Percentiles rank a stretch among this genome's conserved stretches.
Conservation (phyloP, 2,888 invertebrate genomes). For the Neuroscelio doddi region DNA sequence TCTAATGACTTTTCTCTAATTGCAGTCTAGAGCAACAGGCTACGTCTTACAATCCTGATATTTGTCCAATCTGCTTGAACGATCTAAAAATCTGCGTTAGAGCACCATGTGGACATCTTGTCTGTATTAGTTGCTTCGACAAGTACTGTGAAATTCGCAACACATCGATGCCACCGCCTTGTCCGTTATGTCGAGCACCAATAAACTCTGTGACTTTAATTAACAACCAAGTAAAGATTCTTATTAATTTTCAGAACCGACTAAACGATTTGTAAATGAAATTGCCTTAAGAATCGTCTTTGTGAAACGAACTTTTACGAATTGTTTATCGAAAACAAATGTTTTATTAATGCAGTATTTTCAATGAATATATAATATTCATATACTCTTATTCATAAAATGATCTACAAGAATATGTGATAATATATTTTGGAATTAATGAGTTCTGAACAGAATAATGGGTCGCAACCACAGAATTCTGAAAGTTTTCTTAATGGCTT, state of each 20-base stretch:
- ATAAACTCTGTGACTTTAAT: slow-evolving; percentile 58
- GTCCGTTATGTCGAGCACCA: slow-evolving; percentile 56
- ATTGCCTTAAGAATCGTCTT: not conserved
- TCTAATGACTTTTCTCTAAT: slow-evolving; percentile 16
- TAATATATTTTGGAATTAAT: too few species aligned
- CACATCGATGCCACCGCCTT: slow-evolving; percentile 63
- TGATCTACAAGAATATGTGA: too few species aligned
- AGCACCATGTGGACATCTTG: slow-evolving; percentile 52
- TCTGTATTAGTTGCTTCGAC: slow-evolving; percentile 48
- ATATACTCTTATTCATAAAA: too few species aligned
- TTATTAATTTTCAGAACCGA: slow-evolving; percentile 1
- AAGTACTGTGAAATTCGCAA: slow-evolving; percentile 61
- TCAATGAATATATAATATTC: too few species aligned
- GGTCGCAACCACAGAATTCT: too few species aligned
- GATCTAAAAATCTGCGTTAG: slow-evolving; percentile 43
- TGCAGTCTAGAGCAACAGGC: slow-evolving; percentile 15
- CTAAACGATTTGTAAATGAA: not conserved
- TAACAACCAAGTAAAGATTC: slow-evolving; percentile 49
- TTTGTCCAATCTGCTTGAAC: slow-evolving; percentile 55
- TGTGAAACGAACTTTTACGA: not conserved
- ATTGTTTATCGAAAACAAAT: not conserved
- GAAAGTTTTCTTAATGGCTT: too few species aligned
- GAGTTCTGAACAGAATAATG: too few species aligned
- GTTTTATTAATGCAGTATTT: not conserved
- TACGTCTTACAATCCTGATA: slow-evolving; percentile 44